Evolutionary conservation across 2,113 vertebrate genomes (phyloP).

Genomic region (Nicator chloris): DNA sequence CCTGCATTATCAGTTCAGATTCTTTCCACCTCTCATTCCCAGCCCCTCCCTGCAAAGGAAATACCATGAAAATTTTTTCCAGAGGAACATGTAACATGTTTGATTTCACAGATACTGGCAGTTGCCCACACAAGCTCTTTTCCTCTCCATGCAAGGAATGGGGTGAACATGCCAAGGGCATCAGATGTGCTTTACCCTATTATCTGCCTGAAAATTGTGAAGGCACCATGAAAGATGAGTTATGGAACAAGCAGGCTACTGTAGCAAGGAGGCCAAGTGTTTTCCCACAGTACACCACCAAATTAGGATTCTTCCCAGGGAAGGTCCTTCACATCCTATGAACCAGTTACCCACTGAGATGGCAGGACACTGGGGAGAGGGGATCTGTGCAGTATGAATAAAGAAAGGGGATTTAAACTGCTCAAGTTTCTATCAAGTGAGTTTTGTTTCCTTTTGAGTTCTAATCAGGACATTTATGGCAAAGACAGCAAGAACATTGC

Average conservation of each 20-base stretch:
- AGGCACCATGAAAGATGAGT: not conserved
- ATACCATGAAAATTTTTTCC: not conserved
- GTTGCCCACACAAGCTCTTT: not conserved
- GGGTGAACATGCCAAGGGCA: not conserved
- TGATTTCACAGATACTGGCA: not conserved
- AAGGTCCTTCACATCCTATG: not conserved
- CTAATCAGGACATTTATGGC: not conserved
- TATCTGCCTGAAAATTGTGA: not conserved
- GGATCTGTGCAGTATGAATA: not conserved
- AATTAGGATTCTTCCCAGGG: not conserved
- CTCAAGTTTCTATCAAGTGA: not conserved
- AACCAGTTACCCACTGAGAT: not conserved
- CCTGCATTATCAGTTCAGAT: not conserved
- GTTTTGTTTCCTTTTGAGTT: not conserved
- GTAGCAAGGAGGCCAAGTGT: not conserved
- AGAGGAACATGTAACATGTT: not conserved
- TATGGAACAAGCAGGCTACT: not conserved
- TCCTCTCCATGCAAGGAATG: not conserved
- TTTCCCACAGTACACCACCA: not conserved
- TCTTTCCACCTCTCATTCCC: not conserved
- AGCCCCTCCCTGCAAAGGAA: not conserved
- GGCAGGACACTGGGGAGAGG: not conserved
- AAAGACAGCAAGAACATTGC: not conserved
- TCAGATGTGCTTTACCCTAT: not conserved
- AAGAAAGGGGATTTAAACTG: constrained; percentile 5